phyloP scores from a whole-genome alignment of 2,888 invertebrate species.

The Rhagophthalmus giganteus region DNA sequence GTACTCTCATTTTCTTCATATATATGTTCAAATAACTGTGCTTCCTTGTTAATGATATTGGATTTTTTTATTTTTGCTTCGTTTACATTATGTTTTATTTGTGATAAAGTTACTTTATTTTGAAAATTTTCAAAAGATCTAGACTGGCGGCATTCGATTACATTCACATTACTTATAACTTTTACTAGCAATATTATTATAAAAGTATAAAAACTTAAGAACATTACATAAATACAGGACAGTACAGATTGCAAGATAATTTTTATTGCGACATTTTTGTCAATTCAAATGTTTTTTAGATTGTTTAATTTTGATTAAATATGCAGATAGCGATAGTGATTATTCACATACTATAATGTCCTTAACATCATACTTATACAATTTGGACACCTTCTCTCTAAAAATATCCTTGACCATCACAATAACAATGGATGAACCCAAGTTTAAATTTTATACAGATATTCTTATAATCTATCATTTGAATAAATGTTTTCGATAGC shows the following conservation, averaged over 20 bases:
- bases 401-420: too few relatives aligned
- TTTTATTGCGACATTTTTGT: constrained; percentile 33
- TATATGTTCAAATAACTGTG: constrained; percentile 12
- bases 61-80: constrained; percentile 1
- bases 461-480: constrained; percentile 1
- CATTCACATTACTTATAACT: constrained; percentile 15
- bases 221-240: constrained; percentile 33
- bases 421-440: too few relatives aligned
- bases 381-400: too few relatives aligned
- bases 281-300: constrained; percentile 18
- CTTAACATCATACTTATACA: too few relatives aligned
- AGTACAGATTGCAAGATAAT: constrained; percentile 22
- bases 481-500: neutral
- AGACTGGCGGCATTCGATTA: neutral
- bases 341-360: neutral
- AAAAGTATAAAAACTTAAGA: constrained; percentile 35
- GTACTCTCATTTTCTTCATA: constrained; percentile 1
- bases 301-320: constrained; percentile 9
- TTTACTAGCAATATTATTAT: constrained; percentile 36
- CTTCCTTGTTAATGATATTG: neutral
- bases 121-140: neutral
- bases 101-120: too few relatives aligned
- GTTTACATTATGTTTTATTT: neutral
- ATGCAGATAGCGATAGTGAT: too few relatives aligned
- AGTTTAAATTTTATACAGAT: constrained; percentile 5